phyloP scores from a whole-genome alignment of 1,140 invertebrate genomes.

The Glomeris maerens region DNA sequence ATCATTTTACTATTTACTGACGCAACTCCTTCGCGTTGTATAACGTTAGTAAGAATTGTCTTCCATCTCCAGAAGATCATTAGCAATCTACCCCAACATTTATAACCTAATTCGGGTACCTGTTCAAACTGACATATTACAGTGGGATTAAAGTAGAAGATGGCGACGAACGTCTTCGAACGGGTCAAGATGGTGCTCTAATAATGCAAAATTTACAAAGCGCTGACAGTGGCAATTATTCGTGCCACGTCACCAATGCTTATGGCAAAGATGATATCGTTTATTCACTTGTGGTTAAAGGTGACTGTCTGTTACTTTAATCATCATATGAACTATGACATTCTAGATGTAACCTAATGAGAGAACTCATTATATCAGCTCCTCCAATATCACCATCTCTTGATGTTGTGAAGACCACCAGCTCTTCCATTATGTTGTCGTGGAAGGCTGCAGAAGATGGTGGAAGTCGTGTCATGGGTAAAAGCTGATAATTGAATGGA shows the following conservation, averaged over 20 bases:
- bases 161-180: conserved; percentile 5
- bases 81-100: too few species aligned
- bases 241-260: conserved; percentile 42
- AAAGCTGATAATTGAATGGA: too few species aligned
- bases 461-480: conserved; percentile 8
- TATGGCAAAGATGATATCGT: conserved; percentile 24
- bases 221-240: conserved; percentile 33
- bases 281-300: conserved; percentile 31
- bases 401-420: conserved; percentile 1
- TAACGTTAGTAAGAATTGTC: too few species aligned
- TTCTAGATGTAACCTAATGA: too few species aligned
- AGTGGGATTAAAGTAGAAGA: conserved; percentile 3
- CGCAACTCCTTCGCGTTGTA: too few species aligned
- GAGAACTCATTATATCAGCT: too few species aligned
- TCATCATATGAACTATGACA: too few species aligned
- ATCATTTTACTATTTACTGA: too few species aligned
- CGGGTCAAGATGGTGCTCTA: conserved; percentile 29
- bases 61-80: too few species aligned
- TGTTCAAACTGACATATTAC: too few species aligned
- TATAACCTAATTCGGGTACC: too few species aligned
- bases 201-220: conserved; percentile 25
- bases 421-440: conserved; percentile 7
- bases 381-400: conserved; percentile 4
- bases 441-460: conserved; percentile 11
- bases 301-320: too few species aligned